These are phyloP conservation scores for Eriosoma lanigerum DNA, from an alignment of 1,140 invertebrate species.

Conservation along the genomic window DNA sequence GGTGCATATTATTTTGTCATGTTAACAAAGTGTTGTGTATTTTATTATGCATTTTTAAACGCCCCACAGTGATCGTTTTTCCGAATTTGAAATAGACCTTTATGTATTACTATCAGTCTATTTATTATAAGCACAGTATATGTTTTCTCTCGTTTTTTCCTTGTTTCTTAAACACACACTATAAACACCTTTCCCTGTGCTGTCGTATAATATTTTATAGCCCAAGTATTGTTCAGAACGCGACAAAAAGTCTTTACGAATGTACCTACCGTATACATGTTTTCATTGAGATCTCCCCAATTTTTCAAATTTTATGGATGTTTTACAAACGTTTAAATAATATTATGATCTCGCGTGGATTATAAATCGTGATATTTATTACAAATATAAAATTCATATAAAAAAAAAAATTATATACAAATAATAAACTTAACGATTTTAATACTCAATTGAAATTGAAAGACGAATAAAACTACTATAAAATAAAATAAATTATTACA, in stretches of 20 bases:
- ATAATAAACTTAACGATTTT: conserved; percentile 22
- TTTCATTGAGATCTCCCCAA: conserved; percentile 21
- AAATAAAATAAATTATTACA: not conserved
- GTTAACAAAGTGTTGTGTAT: conserved; percentile 2
- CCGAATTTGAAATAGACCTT: conserved; percentile 1
- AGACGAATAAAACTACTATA: conserved; percentile 6
- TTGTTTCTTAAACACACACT: not conserved
- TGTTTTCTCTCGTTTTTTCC: conserved; percentile 30
- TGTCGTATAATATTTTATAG: conserved; percentile 42
- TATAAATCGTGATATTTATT: conserved; percentile 12
- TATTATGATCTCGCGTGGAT: conserved; percentile 10
- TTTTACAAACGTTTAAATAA: conserved; percentile 45
- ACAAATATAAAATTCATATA: conserved; percentile 4
- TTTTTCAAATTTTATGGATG: conserved; percentile 33
- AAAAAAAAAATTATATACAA: conserved; percentile 19
- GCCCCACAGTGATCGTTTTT: not conserved
- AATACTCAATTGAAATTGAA: not conserved
- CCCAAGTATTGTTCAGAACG: conserved; percentile 14
- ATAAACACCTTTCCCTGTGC: conserved; percentile 25
- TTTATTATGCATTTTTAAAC: conserved; percentile 25
- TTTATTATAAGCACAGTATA: conserved; percentile 7
- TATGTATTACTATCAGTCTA: conserved; percentile 15
- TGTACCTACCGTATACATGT: not conserved
- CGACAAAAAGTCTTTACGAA: conserved; percentile 35
- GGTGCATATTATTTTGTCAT: not conserved